These are phyloP conservation scores for Odontamblyopus lacepedii DNA, from an alignment of 2,797 vertebrate species.

Conservation along the genomic window DNA sequence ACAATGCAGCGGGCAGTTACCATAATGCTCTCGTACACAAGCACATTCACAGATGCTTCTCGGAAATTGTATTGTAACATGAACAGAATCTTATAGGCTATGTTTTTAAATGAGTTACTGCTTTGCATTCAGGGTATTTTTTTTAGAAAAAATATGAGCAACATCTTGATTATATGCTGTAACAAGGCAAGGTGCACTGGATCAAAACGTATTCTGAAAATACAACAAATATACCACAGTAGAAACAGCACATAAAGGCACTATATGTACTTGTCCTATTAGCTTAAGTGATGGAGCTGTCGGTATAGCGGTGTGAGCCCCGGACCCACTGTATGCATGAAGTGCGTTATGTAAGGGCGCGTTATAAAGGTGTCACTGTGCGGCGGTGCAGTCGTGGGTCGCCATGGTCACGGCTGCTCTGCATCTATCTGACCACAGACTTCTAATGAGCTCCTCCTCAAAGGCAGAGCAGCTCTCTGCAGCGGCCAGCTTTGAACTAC, in stretches of 20 bases:
- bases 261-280: conserved; percentile 18
- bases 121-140: neutral
- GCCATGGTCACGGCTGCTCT: conserved; percentile 54
- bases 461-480: conserved; percentile 33
- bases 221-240: conserved; percentile 4
- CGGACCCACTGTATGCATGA: conserved; percentile 30
- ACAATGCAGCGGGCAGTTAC: neutral
- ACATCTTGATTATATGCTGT: conserved; percentile 13
- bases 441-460: conserved; percentile 51
- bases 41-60: neutral
- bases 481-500: conserved; percentile 19
- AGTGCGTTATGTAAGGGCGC: conserved; percentile 41
- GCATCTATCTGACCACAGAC: conserved; percentile 52
- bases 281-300: conserved; percentile 26
- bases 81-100: neutral
- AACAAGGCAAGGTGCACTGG: conserved; percentile 9
- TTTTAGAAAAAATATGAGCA: conserved; percentile 30
- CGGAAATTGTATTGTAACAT: neutral
- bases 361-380: conserved; percentile 49
- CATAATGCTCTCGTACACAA: neutral
- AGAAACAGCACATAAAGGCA: neutral
- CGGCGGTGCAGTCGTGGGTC: conserved; percentile 41
- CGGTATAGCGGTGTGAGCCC: conserved; percentile 28
- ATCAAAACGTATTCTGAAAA: neutral
- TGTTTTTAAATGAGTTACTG: neutral